Conservation (phyloP, 2,113 vertebrate species). For the Zapus hudsonius region DNA sequence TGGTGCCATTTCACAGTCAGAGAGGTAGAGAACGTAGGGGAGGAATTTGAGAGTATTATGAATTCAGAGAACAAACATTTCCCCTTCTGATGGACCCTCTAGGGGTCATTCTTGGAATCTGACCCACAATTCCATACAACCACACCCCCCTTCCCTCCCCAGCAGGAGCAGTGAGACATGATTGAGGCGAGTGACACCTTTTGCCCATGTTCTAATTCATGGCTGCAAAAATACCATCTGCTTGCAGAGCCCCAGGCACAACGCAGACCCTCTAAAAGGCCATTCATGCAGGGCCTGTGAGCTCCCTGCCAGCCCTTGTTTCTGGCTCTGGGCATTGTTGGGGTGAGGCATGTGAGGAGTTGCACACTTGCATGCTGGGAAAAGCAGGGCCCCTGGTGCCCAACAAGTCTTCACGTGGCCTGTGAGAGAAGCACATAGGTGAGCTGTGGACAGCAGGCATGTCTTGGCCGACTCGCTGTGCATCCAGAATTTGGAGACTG, state of each 20-base stretch:
- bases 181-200: neutral
- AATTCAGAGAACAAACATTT: constrained; percentile 28
- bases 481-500: neutral
- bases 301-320: constrained; percentile 58
- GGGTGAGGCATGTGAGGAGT: neutral
- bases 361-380: neutral
- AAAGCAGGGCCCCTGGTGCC: neutral
- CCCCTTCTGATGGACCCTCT: neutral
- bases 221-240: constrained; percentile 59
- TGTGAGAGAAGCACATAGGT: neutral
- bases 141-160: neutral
- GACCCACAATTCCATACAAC: neutral
- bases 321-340: constrained; percentile 48
- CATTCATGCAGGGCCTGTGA: neutral
- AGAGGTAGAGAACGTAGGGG: neutral
- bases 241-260: constrained; percentile 6
- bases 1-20: neutral
- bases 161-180: neutral
- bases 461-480: neutral
- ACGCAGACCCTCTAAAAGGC: constrained; percentile 48
- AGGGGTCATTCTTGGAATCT: neutral
- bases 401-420: neutral
- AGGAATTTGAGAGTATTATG: neutral
- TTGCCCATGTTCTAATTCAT: constrained; percentile 27
- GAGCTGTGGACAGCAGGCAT: neutral